phyloP scores from a whole-genome alignment of 2,797 vertebrate genomes.

The Hypotaenidia okinawae region DNA sequence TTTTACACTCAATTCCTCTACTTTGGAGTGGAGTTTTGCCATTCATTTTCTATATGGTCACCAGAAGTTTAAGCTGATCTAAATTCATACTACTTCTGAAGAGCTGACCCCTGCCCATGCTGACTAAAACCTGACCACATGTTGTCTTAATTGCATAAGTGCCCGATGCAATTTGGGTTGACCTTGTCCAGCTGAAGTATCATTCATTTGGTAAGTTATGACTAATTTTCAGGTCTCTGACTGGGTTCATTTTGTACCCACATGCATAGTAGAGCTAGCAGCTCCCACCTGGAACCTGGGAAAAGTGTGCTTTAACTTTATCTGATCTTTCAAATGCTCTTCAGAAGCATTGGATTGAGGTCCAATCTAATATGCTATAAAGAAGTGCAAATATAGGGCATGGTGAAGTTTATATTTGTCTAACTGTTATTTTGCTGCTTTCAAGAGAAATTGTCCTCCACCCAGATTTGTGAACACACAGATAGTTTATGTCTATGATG shows the following conservation, averaged over 20 bases:
- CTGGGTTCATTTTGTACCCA: not conserved
- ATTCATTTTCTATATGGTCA: not conserved
- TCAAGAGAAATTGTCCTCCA: not conserved
- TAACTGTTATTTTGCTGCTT: not conserved
- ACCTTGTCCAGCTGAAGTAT: not conserved
- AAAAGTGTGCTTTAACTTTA: not conserved
- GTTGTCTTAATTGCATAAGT: not conserved
- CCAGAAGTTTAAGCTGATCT: not conserved
- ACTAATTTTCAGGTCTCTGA: not conserved
- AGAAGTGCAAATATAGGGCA: not conserved
- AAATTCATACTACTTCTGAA: not conserved
- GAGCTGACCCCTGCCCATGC: not conserved
- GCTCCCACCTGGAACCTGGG: not conserved
- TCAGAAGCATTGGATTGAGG: not conserved
- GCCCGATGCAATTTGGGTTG: not conserved
- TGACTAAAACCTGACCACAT: not conserved
- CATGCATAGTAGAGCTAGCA: not conserved
- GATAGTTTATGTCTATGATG: not conserved
- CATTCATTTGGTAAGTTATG: not conserved
- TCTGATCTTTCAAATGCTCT: not conserved
- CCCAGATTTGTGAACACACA: not conserved
- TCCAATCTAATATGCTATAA: not conserved
- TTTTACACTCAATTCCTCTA: not conserved
- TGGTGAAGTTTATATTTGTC: not conserved
- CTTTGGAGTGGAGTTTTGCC: not conserved